Conservation (phyloP, 2,888 invertebrate genomes). For the Sipha maydis region DNA sequence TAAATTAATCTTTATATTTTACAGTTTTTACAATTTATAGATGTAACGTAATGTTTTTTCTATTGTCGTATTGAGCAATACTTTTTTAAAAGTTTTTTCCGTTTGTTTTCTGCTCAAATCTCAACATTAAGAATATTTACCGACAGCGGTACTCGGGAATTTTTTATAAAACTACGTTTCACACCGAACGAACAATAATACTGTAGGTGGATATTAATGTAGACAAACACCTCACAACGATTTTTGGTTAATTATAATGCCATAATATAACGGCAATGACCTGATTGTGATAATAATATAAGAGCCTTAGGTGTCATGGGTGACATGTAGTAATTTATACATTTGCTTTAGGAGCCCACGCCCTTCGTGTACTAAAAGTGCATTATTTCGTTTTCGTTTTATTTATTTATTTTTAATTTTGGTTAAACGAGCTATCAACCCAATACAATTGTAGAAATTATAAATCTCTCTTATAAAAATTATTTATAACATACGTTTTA, state of each 20-base stretch:
- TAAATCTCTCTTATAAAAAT: too few relatives aligned
- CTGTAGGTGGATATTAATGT: neutral
- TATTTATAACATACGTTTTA: too few relatives aligned
- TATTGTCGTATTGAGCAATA: neutral
- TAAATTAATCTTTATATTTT: neutral
- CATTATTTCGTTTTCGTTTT: too few relatives aligned
- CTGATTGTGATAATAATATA: neutral
- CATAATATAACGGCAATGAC: neutral
- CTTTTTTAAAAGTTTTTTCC: neutral
- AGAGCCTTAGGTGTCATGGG: constrained; percentile 6
- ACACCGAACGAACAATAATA: neutral
- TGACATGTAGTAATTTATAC: neutral
- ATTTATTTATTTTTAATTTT: too few relatives aligned
- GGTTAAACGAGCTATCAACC: too few relatives aligned
- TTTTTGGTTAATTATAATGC: neutral
- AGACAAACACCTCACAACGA: neutral
- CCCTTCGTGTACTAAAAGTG: neutral
- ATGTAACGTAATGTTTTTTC: too few relatives aligned
- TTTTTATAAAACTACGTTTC: neutral
- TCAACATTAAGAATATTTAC: neutral
- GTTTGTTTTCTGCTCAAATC: neutral
- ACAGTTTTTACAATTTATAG: neutral
- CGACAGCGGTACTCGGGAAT: neutral
- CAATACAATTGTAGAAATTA: too few relatives aligned
- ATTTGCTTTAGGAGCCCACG: constrained; percentile 12